These are phyloP conservation scores for Brachionichthys hirsutus DNA, from an alignment of 2,113 vertebrate species.

Conservation along the genomic window DNA sequence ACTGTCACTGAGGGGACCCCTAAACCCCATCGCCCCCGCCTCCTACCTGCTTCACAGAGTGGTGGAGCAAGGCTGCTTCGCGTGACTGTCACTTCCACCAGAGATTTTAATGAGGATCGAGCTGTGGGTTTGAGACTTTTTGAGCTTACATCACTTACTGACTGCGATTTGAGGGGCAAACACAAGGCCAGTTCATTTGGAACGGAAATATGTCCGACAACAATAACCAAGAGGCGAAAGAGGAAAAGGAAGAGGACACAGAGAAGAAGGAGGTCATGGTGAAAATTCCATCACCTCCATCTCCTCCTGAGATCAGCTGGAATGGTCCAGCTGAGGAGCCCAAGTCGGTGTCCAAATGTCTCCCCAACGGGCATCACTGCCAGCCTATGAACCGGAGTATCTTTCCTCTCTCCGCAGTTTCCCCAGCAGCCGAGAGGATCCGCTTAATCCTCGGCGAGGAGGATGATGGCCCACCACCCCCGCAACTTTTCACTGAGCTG, in stretches of 20 bases:
- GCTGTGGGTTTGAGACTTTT: conserved; percentile 43
- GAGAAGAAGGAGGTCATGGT: conserved; percentile 54
- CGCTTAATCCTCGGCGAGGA: conserved; percentile 97
- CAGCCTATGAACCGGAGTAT: conserved; percentile 87
- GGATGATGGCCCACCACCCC: conserved; percentile 90
- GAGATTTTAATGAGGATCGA: conserved; percentile 61
- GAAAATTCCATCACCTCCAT: conserved; percentile 63
- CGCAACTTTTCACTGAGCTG: conserved; percentile 97
- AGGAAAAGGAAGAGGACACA: conserved; percentile 48
- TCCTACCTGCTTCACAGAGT: conserved; percentile 71
- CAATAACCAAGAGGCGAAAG: conserved; percentile 67
- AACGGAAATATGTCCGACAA: conserved; percentile 68
- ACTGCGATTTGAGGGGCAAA: conserved; percentile 30
- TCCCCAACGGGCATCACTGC: conserved; percentile 61
- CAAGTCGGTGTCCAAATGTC: conserved; percentile 46
- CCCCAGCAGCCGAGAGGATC: conserved; percentile 93
- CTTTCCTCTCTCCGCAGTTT: conserved; percentile 90
- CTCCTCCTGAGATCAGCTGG: conserved; percentile 69
- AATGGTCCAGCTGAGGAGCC: conserved; percentile 73
- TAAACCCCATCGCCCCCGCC: conserved; percentile 58
- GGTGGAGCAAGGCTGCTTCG: conserved; percentile 49
- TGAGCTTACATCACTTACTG: conserved; percentile 40
- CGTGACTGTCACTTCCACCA: conserved; percentile 58
- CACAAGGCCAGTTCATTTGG: conserved; percentile 33
- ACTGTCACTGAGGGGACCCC: conserved; percentile 64